Conservation (phyloP, 1,140 invertebrate species). For the Apocrypta bakeri region DNA sequence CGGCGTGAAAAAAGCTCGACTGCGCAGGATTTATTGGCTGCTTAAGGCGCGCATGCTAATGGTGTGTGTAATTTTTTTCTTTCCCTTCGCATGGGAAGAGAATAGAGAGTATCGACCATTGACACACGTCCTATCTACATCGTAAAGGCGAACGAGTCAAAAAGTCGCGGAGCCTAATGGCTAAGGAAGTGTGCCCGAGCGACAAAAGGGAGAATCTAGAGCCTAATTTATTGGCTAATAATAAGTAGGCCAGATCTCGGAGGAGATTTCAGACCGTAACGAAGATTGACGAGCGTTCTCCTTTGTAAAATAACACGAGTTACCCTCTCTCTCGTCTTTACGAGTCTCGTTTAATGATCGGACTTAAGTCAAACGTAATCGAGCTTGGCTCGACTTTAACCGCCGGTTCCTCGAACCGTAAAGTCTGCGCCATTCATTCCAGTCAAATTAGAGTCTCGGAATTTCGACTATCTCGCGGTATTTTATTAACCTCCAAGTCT, state of each 20-base stretch:
- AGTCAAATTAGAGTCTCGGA: slow-evolving; percentile 34
- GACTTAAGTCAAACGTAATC: slow-evolving; percentile 44
- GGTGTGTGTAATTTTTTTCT: background rate
- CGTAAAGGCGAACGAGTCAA: background rate
- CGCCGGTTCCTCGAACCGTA: slow-evolving; percentile 11
- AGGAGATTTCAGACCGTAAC: background rate
- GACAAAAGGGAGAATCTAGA: background rate
- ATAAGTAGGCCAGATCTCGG: slow-evolving; percentile 31
- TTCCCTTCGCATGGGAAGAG: background rate
- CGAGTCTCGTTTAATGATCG: slow-evolving; percentile 47
- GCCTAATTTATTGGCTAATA: slow-evolving; percentile 43
- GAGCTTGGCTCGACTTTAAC: slow-evolving; percentile 44
- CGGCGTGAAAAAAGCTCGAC: background rate
- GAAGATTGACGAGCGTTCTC: slow-evolving; percentile 45
- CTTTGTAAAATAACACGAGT: slow-evolving; percentile 30
- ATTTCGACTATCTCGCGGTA: slow-evolving; percentile 28
- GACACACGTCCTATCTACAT: background rate
- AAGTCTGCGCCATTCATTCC: background rate
- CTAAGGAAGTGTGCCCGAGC: background rate
- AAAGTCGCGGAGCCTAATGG: slow-evolving; percentile 18
- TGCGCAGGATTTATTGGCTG: slow-evolving; percentile 21
- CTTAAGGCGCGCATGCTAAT: slow-evolving; percentile 14
- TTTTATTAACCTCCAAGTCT: background rate
- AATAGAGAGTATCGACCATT: background rate
- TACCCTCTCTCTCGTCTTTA: slow-evolving; percentile 32